These are phyloP conservation scores for Zalophus californianus DNA, from an alignment of 2,797 vertebrate genomes.

Conservation along the genomic window DNA sequence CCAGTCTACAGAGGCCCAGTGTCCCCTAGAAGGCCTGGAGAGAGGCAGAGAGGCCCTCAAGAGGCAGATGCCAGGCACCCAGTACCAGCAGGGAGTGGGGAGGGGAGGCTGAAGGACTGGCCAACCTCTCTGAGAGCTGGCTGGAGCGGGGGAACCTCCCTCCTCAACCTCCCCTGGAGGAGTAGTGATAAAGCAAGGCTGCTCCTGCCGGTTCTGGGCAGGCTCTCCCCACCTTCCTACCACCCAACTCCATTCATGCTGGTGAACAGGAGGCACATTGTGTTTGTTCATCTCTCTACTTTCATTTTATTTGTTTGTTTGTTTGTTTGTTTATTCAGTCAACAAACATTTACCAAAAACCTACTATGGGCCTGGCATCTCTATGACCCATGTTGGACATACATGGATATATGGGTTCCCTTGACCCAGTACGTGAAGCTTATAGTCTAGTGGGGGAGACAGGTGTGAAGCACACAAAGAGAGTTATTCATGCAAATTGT, in stretches of 20 bases:
- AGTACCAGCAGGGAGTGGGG: background rate
- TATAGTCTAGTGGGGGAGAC: background rate
- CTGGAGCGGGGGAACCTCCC: background rate
- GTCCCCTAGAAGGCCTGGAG: background rate
- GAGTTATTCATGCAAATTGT: background rate
- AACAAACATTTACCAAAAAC: background rate
- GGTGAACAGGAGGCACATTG: accelerated
- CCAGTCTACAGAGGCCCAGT: background rate
- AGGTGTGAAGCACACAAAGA: background rate
- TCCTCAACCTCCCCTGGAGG: background rate
- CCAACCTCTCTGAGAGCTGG: background rate
- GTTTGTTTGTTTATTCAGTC: background rate
- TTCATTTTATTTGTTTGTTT: background rate
- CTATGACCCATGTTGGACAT: background rate
- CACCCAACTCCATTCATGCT: too few species aligned
- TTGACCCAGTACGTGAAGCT: background rate
- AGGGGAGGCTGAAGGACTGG: background rate
- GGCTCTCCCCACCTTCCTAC: background rate
- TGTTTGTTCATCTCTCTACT: background rate
- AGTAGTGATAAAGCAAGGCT: background rate
- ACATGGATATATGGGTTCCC: background rate
- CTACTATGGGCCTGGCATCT: background rate
- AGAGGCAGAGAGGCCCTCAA: background rate
- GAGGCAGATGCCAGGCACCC: background rate
- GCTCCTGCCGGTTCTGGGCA: background rate